A percentile compares a stretch with the other conserved stretches of the same genome.
phyloP scores from a whole-genome alignment of 1,140 invertebrate species.

The Cotesia glomerata region DNA sequence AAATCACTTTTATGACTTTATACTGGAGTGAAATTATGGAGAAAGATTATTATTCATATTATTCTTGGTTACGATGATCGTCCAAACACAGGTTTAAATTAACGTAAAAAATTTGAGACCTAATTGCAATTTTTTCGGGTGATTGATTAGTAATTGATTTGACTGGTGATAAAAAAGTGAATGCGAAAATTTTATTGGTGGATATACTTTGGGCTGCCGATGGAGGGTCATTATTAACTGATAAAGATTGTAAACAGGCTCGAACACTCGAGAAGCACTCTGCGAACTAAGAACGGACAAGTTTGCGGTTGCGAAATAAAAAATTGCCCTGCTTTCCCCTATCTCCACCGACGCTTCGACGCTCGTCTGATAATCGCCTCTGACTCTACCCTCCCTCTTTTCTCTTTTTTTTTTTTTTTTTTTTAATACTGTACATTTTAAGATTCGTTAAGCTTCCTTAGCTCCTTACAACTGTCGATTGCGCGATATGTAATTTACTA shows the following conservation, averaged over 20 bases:
- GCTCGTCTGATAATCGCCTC: no score
- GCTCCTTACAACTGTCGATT: slow-evolving; percentile 1
- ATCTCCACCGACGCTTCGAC: slow-evolving; percentile 23
- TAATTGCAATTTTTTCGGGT: no score
- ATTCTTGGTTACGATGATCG: no score
- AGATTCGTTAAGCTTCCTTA: slow-evolving; percentile 28
- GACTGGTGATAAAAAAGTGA: slow-evolving; percentile 4
- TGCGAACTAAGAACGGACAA: not conserved
- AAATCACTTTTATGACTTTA: no score
- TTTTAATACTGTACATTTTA: slow-evolving; percentile 28
- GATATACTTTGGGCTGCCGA: not conserved
- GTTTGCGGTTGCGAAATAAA: slow-evolving; percentile 27
- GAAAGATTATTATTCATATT: no score
- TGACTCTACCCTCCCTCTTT: not conserved
- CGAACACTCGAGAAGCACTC: slow-evolving; percentile 10
- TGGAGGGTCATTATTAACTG: slow-evolving; percentile 11
- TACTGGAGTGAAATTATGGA: no score
- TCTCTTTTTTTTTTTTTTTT: not conserved
- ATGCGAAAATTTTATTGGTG: slow-evolving; percentile 1
- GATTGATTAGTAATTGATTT: no score
- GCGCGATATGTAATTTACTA: slow-evolving; percentile 1
- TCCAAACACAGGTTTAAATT: no score
- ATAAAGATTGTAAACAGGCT: slow-evolving; percentile 15
- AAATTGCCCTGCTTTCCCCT: slow-evolving; percentile 30
- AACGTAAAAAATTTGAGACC: no score